A percentile compares a stretch with the other conserved stretches of the same genome.
Evolutionary conservation across 2,797 vertebrate genomes (phyloP).

Genomic region (Periparus ater): DNA sequence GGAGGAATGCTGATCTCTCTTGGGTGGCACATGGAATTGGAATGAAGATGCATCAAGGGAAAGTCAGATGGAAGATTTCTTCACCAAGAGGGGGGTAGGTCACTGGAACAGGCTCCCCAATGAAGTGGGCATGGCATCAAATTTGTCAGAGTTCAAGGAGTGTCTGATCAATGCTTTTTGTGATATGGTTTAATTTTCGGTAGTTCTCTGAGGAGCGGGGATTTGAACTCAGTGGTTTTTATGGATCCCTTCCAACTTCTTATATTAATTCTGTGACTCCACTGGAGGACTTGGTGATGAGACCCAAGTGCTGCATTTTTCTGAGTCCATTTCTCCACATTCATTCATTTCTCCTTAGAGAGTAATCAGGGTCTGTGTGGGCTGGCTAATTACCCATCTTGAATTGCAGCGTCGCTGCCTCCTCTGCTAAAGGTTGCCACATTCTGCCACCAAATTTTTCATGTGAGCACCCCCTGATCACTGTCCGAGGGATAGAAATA

Average conservation of each 20-base stretch:
- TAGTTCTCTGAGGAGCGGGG: neutral
- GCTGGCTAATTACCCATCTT: neutral
- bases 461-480: neutral
- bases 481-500: neutral
- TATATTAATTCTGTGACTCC: neutral
- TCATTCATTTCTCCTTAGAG: neutral
- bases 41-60: neutral
- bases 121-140: neutral
- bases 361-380: neutral
- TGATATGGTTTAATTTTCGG: neutral
- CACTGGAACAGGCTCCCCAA: neutral
- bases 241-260: neutral
- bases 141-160: neutral
- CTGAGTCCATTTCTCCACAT: neutral
- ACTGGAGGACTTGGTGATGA: neutral
- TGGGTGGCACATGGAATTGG: neutral
- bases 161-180: neutral
- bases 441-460: neutral
- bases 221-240: neutral
- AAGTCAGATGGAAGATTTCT: neutral
- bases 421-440: neutral
- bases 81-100: fast-evolving
- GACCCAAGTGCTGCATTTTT: neutral
- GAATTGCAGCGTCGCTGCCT: neutral
- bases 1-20: neutral